A percentile compares a stretch with the other conserved stretches of the same genome.
Evolutionary conservation across 2,888 invertebrate genomes (phyloP).

Genomic region (Limnephilus marmoratus): DNA sequence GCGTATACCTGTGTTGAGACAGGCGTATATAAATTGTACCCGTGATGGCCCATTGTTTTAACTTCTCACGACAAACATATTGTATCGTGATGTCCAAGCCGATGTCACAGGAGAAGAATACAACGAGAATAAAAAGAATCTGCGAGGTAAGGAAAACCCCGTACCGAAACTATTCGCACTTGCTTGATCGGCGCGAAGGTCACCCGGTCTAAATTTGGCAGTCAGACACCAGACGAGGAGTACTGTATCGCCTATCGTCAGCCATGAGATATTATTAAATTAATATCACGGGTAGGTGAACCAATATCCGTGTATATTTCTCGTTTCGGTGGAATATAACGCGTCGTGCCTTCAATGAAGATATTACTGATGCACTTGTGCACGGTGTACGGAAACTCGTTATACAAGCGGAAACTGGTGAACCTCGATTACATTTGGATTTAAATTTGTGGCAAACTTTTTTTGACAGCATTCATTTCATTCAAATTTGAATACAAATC

Average conservation of each 20-base stretch:
- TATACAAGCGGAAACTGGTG: too few relatives aligned
- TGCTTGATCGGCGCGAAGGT: neutral
- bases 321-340: neutral
- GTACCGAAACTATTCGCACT: neutral
- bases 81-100: neutral
- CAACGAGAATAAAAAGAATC: neutral
- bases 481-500: too few relatives aligned
- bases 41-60: too few relatives aligned
- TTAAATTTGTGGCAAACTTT: too few relatives aligned
- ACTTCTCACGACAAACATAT: neutral
- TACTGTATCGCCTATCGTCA: neutral
- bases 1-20: too few relatives aligned
- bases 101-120: neutral
- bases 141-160: neutral
- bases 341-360: too few relatives aligned
- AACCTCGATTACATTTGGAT: too few relatives aligned
- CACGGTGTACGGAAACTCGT: too few relatives aligned
- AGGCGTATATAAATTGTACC: too few relatives aligned
- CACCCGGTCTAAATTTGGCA: conserved; percentile 11
- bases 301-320: neutral
- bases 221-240: neutral
- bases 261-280: neutral
- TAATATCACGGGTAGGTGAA: neutral
- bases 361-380: too few relatives aligned
- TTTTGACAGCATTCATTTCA: too few relatives aligned